phyloP scores from a whole-genome alignment of 1,140 invertebrate species.

The Protaetia brevitarsis region DNA sequence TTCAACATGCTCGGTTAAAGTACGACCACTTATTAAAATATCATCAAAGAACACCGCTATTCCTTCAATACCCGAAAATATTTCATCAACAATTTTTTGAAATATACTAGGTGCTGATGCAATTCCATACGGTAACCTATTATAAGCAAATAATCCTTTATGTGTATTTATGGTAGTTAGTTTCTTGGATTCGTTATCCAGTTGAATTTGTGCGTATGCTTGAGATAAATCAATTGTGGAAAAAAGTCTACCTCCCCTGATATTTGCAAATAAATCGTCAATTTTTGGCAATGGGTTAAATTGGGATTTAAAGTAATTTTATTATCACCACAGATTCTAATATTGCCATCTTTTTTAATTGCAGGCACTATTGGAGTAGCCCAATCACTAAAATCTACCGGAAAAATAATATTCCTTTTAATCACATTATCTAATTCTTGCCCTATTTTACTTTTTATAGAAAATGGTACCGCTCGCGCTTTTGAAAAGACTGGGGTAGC shows the following conservation, averaged over 20 bases:
- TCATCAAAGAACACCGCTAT: neutral
- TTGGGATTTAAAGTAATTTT: constrained; percentile 34
- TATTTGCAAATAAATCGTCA: constrained; percentile 32
- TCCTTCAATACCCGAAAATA: neutral
- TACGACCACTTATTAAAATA: neutral
- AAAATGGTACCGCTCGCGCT: no score
- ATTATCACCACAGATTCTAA: constrained; percentile 49
- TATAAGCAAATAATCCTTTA: constrained; percentile 34
- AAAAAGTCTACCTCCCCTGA: constrained; percentile 27
- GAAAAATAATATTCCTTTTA: constrained; percentile 21
- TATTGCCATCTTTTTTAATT: constrained; percentile 42
- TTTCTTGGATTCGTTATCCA: constrained; percentile 27
- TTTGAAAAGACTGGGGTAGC: no score
- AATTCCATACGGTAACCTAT: constrained; percentile 31
- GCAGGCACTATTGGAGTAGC: constrained; percentile 49
- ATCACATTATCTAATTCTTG: no score
- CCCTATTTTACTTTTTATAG: no score
- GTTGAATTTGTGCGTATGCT: constrained; percentile 26
- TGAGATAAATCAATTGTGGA: constrained; percentile 32
- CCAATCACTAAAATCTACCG: constrained; percentile 46
- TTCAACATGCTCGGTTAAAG: neutral
- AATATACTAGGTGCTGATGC: constrained; percentile 10
- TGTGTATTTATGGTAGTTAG: constrained; percentile 30
- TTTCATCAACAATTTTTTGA: neutral
- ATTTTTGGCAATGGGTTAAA: constrained; percentile 32